Percentiles rank a stretch among this genome's conserved stretches.
Conservation (phyloP, 1,140 invertebrate species). For the Pogonus chalceus region DNA sequence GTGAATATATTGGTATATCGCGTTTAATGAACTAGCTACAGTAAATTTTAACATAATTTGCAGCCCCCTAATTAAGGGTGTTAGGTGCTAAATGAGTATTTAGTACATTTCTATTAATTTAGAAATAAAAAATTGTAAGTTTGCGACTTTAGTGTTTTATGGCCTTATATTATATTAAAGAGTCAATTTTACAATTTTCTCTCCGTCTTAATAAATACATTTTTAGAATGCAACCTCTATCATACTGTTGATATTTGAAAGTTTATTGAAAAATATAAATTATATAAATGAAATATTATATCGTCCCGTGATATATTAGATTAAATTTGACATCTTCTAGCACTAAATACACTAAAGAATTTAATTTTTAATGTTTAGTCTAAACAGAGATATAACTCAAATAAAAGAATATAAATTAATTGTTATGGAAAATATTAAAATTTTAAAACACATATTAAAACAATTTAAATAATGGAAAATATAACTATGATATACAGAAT, state of each 20-base stretch:
- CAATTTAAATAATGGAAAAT: neutral
- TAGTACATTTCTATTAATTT: no score
- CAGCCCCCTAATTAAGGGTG: neutral
- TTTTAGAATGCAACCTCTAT: conserved; percentile 18
- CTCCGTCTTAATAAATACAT: conserved; percentile 23
- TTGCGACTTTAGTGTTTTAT: conserved; percentile 8
- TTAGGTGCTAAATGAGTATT: no score
- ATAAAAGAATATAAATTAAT: conserved; percentile 7
- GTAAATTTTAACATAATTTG: conserved; percentile 11
- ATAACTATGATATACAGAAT: conserved; percentile 10
- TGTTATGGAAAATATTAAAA: conserved; percentile 10
- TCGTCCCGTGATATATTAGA: conserved; percentile 10
- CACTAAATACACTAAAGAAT: conserved; percentile 13
- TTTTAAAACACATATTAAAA: conserved; percentile 11
- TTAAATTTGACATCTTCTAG: conserved; percentile 19
- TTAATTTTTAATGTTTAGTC: conserved; percentile 25
- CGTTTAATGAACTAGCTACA: no score
- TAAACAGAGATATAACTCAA: conserved; percentile 7
- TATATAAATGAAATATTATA: conserved; percentile 15
- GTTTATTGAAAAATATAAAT: conserved; percentile 27
- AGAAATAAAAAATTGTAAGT: no score
- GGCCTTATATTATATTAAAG: conserved; percentile 11
- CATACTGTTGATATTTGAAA: conserved; percentile 33
- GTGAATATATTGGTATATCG: no score
- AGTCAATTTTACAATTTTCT: conserved; percentile 31